These are phyloP conservation scores for Uloborus plumipes DNA, from an alignment of 2,888 invertebrate species.

Conservation along the genomic window DNA sequence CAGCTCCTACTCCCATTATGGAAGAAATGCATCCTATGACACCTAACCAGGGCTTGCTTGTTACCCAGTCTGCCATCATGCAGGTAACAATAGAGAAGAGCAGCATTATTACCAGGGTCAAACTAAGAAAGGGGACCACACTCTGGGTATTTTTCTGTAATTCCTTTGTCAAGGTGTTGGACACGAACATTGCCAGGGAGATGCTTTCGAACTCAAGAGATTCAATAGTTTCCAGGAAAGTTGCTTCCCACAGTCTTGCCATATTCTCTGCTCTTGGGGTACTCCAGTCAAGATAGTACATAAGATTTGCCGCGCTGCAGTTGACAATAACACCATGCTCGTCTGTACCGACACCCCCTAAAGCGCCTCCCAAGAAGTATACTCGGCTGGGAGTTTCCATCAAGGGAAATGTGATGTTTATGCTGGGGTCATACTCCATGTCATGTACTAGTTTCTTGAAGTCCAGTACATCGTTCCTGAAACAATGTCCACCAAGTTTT, in stretches of 20 bases:
- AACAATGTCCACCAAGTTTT: slow-evolving; percentile 86
- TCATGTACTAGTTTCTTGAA: slow-evolving; percentile 86
- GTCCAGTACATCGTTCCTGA: slow-evolving; percentile 87
- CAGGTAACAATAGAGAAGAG: slow-evolving; percentile 85
- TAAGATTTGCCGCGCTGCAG: slow-evolving; percentile 90
- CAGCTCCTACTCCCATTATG: slow-evolving; percentile 89
- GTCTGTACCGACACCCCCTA: slow-evolving; percentile 85
- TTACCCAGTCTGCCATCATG: slow-evolving; percentile 93
- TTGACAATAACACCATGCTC: slow-evolving; percentile 83
- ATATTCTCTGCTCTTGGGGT: slow-evolving; percentile 73
- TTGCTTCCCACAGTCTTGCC: slow-evolving; percentile 90
- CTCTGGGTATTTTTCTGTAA: slow-evolving; percentile 91
- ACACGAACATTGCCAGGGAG: slow-evolving; percentile 86
- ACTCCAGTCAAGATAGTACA: slow-evolving; percentile 81
- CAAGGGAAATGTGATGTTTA: slow-evolving; percentile 80
- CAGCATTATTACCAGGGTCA: slow-evolving; percentile 89
- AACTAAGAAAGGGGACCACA: slow-evolving; percentile 73
- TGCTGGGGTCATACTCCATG: slow-evolving; percentile 76
- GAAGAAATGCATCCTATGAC: slow-evolving; percentile 91
- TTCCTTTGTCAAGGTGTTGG: slow-evolving; percentile 91
- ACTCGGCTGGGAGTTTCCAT: slow-evolving; percentile 91
- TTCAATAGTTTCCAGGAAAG: slow-evolving; percentile 82
- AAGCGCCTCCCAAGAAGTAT: slow-evolving; percentile 87
- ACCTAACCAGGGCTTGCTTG: slow-evolving; percentile 93
- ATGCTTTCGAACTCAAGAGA: slow-evolving; percentile 83